Evolutionary conservation across 2,797 vertebrate species (phyloP).

Genomic region (Leuciscus waleckii): DNA sequence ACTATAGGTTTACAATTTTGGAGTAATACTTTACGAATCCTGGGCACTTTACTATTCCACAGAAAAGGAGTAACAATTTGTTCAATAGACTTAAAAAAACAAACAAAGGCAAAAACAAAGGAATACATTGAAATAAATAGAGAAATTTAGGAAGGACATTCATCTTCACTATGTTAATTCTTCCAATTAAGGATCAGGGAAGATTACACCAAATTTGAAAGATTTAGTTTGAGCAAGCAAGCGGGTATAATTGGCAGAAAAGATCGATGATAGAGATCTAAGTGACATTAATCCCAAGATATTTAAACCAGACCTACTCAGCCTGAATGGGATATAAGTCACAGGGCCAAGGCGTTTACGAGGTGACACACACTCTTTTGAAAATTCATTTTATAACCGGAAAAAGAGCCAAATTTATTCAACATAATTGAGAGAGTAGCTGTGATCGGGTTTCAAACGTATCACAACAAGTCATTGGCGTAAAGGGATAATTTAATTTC

Average conservation of each 20-base stretch:
- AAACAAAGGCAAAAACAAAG: not conserved
- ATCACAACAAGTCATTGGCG: not conserved
- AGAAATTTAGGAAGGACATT: not conserved
- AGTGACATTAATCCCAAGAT: slow-evolving; percentile 6
- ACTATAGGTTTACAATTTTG: too few species aligned
- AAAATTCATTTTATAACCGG: not conserved
- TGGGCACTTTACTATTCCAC: not conserved
- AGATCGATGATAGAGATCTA: not conserved
- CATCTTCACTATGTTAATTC: not conserved
- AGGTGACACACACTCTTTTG: not conserved
- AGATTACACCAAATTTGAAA: not conserved
- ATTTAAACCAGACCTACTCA: not conserved
- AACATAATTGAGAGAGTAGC: not conserved
- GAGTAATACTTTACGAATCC: too few species aligned
- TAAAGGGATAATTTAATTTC: not conserved
- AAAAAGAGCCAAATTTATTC: not conserved
- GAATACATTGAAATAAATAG: not conserved
- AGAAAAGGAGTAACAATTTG: not conserved
- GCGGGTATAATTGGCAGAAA: not conserved
- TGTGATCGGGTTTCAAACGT: not conserved
- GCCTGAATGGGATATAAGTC: not conserved
- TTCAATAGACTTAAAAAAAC: not conserved
- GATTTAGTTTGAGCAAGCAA: not conserved
- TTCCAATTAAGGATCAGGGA: not conserved
- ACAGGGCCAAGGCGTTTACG: not conserved